Base-by-base conservation (phyloP, 2,888 invertebrate species). In the Lacanobia wlatinum region DNA sequence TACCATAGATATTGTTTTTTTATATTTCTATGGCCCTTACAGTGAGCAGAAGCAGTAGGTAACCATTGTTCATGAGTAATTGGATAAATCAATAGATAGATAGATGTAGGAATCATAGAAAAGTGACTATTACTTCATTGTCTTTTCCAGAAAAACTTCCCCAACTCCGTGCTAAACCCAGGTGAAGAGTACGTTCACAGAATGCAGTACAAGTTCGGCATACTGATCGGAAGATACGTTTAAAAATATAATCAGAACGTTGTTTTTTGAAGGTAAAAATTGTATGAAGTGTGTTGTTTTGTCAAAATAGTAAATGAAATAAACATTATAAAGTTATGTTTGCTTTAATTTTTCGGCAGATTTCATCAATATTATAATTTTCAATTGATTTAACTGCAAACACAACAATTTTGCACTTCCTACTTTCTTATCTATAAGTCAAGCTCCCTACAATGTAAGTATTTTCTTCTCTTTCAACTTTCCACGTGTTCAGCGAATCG, bases 181-280 rank as follows among this genome's bases (percentile, higher is more conserved):
- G 98, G 97, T 2, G 96, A 98, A 86, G 94, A 96, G 1, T 98
- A 98, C 89, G 92, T 95, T 34, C 98, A 98, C 87, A 96, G 95
- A 76, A 97, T 98, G 55, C 97, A 97, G 73, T 98, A 98, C 91
- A 98, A 97, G 94, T 98, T 98, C 90, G 98, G 98, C 75, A 88
- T 95, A 66, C 87, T 96, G 9, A 89, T 96, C 0, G 96, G 96
- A 55, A 95, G 92, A 91, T 96, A 94, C 78, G 84, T 94, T 8
- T 95, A 89, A 88, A 65, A 72, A 40, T 38, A 60, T 6, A 28
- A 34, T 34, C 34, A 28, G 16, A 38, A 12, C 2, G 23, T 34
- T 3, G 0, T 6, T 21, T 12, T 9, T 23, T 48, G 34, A 28
- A n/a, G 10, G 2, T 23, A 7, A 21, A 73, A 18, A 21, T 64